Evolutionary conservation across 1,140 invertebrate genomes (phyloP), one percentile per base, ranked within the genome.

Genomic region (Araneus ventricosus): DNA sequence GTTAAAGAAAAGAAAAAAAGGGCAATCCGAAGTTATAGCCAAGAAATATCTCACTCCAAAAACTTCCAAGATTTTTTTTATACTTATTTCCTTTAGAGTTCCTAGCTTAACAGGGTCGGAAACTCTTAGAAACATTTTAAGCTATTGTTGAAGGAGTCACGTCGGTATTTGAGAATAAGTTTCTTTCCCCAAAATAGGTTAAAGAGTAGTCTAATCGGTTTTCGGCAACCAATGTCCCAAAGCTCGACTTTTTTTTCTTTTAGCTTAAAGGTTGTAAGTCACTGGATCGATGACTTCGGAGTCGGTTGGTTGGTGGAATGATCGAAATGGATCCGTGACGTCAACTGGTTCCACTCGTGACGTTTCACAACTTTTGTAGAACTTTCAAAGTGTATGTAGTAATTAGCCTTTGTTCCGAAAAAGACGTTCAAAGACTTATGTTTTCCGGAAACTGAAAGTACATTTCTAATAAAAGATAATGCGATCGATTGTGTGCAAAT

Each of bases 201-300:
- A 75, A 75, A 75, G 70, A 37, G 30, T 34, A 75, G 30, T 75
- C 10, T 75, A 75, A 75, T 75, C 70, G 30, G 70, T 75, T 75
- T 75, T 75, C 70, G 34, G 70, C 17, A 34, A 34, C 30, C 30
- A 75, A 75, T 75, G 70, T 37, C 70, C 70, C 70, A 75, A 75
- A 75, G 34, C 70, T 30, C 22, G 70, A 34, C 30, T 75, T 75
- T 67, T 67, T 67, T 67, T 75, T 20, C 70, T 75, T 75, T 75
- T 75, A 6, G 70, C 30, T 24, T 45, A 87, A 87, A 87, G 85
- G 52, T 87, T 87, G 52, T 59, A 87, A 87, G 85, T 87, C 85
- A 37, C 27, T n/a, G 57, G 85, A 87, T 87, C 85, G 85, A 87
- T 63, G 85, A 22, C 57, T 61, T 22, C 17, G 27, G 30, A 8